Percentiles rank a stretch among this genome's conserved stretches.
Evolutionary conservation across 2,888 invertebrate genomes (phyloP).

Genomic region (Lamellibrachia satsuma): DNA sequence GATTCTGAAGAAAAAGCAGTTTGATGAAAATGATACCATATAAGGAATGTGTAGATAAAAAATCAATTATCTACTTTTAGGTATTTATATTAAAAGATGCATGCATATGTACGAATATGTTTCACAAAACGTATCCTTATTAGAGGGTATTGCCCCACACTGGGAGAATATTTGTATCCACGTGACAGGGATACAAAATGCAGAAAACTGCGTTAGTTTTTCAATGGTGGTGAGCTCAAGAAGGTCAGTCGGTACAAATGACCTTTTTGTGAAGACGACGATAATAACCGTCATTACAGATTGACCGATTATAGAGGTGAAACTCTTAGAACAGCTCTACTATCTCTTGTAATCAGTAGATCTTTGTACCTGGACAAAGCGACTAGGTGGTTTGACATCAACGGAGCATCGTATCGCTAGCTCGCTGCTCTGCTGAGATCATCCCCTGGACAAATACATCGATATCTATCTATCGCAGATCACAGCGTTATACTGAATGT

Average conservation of each 20-base stretch:
- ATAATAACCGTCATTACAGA: not conserved
- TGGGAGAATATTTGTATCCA: not conserved
- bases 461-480: not conserved
- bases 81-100: not conserved
- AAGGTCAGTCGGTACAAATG: not conserved
- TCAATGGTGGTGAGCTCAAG: not conserved
- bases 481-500: not conserved
- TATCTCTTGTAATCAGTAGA: not conserved
- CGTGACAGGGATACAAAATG: not conserved
- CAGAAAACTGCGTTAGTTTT: not conserved
- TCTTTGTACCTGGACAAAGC: not conserved
- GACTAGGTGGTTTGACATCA: not conserved
- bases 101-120: not conserved
- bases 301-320: slow-evolving; percentile 5
- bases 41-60: not conserved
- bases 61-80: not conserved
- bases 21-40: not conserved
- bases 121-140: not conserved
- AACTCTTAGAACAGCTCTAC: not conserved
- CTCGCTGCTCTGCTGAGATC: not conserved
- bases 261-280: not conserved
- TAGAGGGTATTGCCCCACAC: not conserved
- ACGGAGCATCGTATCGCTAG: not conserved
- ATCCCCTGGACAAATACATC: not conserved
- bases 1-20: not conserved